Evolutionary conservation across 2,888 invertebrate genomes (phyloP).

Genomic region (Liopterus haemorrhoidalis): DNA sequence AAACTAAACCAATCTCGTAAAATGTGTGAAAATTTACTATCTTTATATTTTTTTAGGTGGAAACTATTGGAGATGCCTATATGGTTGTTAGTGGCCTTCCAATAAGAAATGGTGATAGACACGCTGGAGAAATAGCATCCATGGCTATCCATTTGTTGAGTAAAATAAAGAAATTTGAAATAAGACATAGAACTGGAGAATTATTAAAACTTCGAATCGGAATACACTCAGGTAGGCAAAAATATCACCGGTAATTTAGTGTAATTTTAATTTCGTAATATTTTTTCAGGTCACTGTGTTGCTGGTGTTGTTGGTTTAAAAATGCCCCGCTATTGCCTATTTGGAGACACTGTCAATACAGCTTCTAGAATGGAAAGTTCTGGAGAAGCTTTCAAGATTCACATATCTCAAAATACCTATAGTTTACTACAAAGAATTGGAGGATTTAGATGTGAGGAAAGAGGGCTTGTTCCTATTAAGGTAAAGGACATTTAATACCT

Average conservation of each 20-base stretch:
- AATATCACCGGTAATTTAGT: not conserved
- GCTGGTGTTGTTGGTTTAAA: conserved; percentile 78
- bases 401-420: conserved; percentile 68
- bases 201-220: conserved; percentile 68
- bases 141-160: conserved; percentile 69
- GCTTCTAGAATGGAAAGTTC: conserved; percentile 76
- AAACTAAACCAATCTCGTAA: not conserved
- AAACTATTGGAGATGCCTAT: conserved; percentile 78
- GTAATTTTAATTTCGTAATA: not conserved
- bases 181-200: conserved; percentile 62
- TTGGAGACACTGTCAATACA: conserved; percentile 79
- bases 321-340: conserved; percentile 79
- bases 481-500: too few relatives aligned
- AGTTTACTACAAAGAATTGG: conserved; percentile 61
- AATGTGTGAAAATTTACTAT: not conserved
- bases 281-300: conserved; percentile 59
- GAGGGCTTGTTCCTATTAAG: conserved; percentile 69
- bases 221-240: conserved; percentile 61
- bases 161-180: conserved; percentile 62
- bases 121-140: conserved; percentile 75
- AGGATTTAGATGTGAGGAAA: conserved; percentile 65
- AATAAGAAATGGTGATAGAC: conserved; percentile 63
- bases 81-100: conserved; percentile 78
- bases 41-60: conserved; percentile 50
- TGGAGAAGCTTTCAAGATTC: conserved; percentile 67